Conservation (phyloP, 2,113 vertebrate genomes). For the Chrysemys picta region DNA sequence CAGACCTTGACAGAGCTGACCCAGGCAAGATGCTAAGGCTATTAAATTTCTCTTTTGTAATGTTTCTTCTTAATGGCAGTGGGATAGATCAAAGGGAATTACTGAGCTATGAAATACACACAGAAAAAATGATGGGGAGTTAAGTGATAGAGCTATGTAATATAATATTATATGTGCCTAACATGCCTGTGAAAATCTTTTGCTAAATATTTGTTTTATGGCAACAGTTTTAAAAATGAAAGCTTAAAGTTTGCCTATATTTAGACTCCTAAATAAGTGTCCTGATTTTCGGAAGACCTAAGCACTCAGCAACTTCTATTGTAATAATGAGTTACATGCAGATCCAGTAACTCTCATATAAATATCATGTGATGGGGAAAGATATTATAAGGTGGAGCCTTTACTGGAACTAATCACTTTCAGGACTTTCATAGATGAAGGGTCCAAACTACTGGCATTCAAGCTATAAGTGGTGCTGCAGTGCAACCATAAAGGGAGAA, state of each 20-base stretch:
- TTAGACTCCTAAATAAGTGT: neutral
- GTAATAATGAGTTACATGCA: neutral
- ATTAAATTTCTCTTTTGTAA: constrained; percentile 3
- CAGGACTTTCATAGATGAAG: neutral
- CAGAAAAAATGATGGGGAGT: neutral
- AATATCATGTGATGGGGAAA: neutral
- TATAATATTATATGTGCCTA: neutral
- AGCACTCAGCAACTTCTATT: neutral
- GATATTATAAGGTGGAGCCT: neutral
- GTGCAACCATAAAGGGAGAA: constrained; percentile 17
- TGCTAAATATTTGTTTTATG: neutral
- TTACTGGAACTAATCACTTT: neutral
- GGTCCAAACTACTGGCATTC: neutral
- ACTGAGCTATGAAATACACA: neutral
- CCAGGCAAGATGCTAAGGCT: neutral
- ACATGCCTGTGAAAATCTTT: neutral
- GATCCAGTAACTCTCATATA: neutral
- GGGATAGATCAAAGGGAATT: constrained; percentile 35
- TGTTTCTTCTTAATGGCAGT: neutral
- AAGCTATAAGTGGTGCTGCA: neutral
- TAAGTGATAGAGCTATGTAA: neutral
- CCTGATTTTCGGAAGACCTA: neutral
- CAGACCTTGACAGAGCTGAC: constrained; percentile 15
- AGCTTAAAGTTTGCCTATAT: neutral
- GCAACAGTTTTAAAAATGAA: neutral